Evolutionary conservation across 2,113 vertebrate species (phyloP).

Genomic region (Tychaedon coryphoeus): DNA sequence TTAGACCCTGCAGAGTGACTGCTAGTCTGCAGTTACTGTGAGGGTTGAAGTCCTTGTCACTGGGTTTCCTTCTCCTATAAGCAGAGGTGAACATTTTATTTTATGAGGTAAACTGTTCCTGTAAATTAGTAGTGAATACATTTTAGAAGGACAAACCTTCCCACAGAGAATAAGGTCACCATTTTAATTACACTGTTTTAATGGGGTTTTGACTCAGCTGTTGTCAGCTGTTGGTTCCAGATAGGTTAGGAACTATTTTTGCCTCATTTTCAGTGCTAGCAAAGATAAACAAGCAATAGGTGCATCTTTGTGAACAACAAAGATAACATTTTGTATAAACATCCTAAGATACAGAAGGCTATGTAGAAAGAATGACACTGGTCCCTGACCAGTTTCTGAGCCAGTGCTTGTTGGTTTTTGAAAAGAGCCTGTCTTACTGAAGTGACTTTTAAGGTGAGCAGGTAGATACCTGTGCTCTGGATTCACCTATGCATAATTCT

Average conservation of each 20-base stretch:
- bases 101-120: background rate
- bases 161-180: background rate
- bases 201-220: background rate
- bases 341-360: background rate
- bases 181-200: background rate
- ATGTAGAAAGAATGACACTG: background rate
- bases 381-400: background rate
- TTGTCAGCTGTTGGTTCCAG: background rate
- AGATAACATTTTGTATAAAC: background rate
- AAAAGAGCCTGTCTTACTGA: background rate
- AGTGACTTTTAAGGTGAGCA: background rate
- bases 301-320: background rate
- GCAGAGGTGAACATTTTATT: background rate
- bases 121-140: background rate
- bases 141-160: background rate
- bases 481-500: background rate
- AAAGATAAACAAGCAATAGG: background rate
- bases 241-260: background rate
- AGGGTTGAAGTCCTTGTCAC: background rate
- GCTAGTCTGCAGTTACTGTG: background rate
- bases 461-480: background rate
- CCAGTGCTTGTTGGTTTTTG: background rate
- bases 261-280: background rate
- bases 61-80: background rate
- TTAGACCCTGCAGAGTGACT: background rate